Base-by-base conservation (phyloP, 2,797 vertebrate genomes). In the Semotilus atromaculatus region DNA sequence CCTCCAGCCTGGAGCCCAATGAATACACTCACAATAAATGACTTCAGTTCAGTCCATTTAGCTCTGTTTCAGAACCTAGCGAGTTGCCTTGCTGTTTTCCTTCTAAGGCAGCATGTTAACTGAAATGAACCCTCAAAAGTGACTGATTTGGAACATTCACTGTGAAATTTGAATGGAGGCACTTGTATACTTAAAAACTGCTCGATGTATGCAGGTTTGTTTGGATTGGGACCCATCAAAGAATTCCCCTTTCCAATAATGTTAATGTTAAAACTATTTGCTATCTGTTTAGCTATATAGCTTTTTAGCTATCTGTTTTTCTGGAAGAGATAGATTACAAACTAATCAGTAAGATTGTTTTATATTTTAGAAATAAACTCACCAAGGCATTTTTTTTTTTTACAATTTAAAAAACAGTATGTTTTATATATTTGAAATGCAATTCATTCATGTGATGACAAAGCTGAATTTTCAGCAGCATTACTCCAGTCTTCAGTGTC, bases 11-110 rank as follows among this genome's bases (percentile, higher is more conserved):
- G 36, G 11, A 66, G 80, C 75, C 55, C 72, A 64, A 86, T 85
- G 82, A 85, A 88, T 88, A 78, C n/a, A n/a, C n/a, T n/a, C n/a
- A n/a, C 67, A 82, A 55, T 75, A 85, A 84, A 81, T 80, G 53
- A 34, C 26, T 75, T 66, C 58, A 78, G 83, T 81, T 81, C 43
- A 58, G 60, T 80, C 48, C 64, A 78, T 31, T 51, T 72, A 82
- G 40, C 13, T 64, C 43, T 7, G 21, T 74, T 64, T 21, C 23
- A 40, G 45, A 75, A 53, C 11, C 60, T 45, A 67, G 34, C 6
- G 6, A 31, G 79, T 31, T 80, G 29, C 58, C 58, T 64, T 64
- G 62, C 64, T 23, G 21, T 68, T 36, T 8, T 55, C 29, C 29
- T 81, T 58, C 21, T 53, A 67, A 68, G 23, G 29, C 64, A 68